phyloP scores from a whole-genome alignment of 2,888 invertebrate genomes.

The Thecophora atra region DNA sequence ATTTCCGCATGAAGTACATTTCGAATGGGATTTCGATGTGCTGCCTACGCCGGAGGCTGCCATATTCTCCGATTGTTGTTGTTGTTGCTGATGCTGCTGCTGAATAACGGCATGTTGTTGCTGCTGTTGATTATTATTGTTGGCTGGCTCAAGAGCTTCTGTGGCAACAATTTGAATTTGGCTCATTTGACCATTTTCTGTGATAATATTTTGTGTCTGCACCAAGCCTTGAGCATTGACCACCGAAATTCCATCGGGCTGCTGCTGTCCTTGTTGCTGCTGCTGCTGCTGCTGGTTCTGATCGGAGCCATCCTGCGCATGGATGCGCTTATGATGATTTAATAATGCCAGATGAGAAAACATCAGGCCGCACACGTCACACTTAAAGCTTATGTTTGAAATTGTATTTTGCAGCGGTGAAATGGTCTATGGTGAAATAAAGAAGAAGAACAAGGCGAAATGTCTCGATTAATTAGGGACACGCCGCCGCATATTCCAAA shows the following conservation, averaged over 20 bases:
- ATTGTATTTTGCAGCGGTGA: conserved; percentile 73
- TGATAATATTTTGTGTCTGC: conserved; percentile 65
- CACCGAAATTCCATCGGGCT: conserved; percentile 68
- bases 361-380: conserved; percentile 87
- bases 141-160: conserved; percentile 63
- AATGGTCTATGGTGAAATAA: conserved; percentile 45
- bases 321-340: conserved; percentile 88
- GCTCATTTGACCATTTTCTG: conserved; percentile 66
- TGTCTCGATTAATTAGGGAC: background rate
- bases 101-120: conserved; percentile 41
- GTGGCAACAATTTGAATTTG: conserved; percentile 72
- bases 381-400: conserved; percentile 86
- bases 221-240: conserved; percentile 67
- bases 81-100: conserved; percentile 44
- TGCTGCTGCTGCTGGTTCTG: conserved; percentile 50
- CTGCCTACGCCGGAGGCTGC: conserved; percentile 61
- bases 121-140: conserved; percentile 45
- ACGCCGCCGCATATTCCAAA: background rate
- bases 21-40: conserved; percentile 66
- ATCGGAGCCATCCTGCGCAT: conserved; percentile 71
- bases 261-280: conserved; percentile 51
- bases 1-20: conserved; percentile 72
- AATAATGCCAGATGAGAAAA: conserved; percentile 83
- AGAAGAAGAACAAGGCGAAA: conserved; percentile 17
- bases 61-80: conserved; percentile 46